These are phyloP conservation scores for Callimorpha dominula DNA, from an alignment of 2,888 invertebrate species.

Conservation along the genomic window DNA sequence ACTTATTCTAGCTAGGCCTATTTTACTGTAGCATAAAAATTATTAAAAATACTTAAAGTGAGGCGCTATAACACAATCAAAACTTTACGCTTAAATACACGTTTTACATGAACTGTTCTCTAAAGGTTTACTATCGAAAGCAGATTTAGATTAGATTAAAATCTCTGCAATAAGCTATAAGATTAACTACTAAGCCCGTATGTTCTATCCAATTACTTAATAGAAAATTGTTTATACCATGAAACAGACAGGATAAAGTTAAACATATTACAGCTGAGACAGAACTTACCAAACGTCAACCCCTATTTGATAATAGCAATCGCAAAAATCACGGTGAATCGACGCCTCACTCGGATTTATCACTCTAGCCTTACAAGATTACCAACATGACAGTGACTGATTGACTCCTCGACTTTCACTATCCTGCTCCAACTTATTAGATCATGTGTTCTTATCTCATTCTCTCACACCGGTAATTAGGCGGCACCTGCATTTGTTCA, in stretches of 20 bases:
- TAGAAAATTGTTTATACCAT: slow-evolving; percentile 10
- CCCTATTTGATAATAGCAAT: slow-evolving; percentile 71
- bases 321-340: slow-evolving; percentile 74
- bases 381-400: slow-evolving; percentile 83
- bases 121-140: too few species aligned
- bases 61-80: too few species aligned
- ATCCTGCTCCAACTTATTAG: slow-evolving; percentile 58
- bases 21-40: too few species aligned
- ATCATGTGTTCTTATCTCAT: slow-evolving; percentile 38
- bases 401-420: slow-evolving; percentile 69
- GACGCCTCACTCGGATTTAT: slow-evolving; percentile 76
- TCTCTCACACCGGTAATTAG: slow-evolving; percentile 70
- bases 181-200: too few species aligned
- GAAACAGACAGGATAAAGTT: slow-evolving; percentile 19
- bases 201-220: not conserved
- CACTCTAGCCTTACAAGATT: slow-evolving; percentile 81
- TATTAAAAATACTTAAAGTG: too few species aligned
- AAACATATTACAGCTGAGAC: slow-evolving; percentile 44
- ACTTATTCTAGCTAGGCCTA: too few species aligned
- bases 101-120: too few species aligned
- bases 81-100: too few species aligned
- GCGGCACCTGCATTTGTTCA: slow-evolving; percentile 82
- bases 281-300: slow-evolving; percentile 60
- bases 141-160: too few species aligned
- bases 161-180: too few species aligned